phyloP scores from a whole-genome alignment of 2,888 invertebrate genomes.

The Heteromyza rotundicornis region DNA sequence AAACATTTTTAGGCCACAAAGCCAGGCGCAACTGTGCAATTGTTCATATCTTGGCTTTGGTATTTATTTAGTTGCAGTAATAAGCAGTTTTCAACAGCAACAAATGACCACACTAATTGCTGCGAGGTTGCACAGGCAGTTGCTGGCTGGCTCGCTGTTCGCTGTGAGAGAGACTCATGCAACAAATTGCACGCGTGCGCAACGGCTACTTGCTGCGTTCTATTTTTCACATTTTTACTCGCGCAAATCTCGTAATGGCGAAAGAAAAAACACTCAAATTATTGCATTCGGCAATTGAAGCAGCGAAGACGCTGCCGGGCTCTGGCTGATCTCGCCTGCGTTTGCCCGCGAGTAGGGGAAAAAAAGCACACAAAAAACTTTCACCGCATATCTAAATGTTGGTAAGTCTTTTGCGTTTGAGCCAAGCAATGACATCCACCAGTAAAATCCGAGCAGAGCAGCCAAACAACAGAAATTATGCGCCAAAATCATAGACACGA shows the following conservation, averaged over 20 bases:
- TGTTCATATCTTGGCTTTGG: too few species aligned
- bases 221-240: too few species aligned
- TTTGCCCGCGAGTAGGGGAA: too few species aligned
- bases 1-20: background rate
- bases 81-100: slow-evolving; percentile 10
- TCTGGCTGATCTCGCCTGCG: too few species aligned
- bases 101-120: slow-evolving; percentile 32
- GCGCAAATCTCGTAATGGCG: background rate
- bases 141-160: slow-evolving; percentile 1
- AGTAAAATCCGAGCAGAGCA: background rate
- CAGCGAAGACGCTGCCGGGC: background rate
- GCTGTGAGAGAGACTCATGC: slow-evolving; percentile 21
- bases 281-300: background rate
- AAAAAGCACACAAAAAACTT: background rate
- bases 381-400: too few species aligned
- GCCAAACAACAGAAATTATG: background rate
- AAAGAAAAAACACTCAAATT: background rate
- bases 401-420: background rate
- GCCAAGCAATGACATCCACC: background rate
- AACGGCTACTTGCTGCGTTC: too few species aligned
- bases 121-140: slow-evolving; percentile 13
- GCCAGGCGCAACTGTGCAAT: background rate
- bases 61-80: slow-evolving; percentile 4
- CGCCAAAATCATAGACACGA: background rate
- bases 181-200: too few species aligned